phyloP scores from a whole-genome alignment of 2,888 invertebrate genomes.

The Calameuta idolon region DNA sequence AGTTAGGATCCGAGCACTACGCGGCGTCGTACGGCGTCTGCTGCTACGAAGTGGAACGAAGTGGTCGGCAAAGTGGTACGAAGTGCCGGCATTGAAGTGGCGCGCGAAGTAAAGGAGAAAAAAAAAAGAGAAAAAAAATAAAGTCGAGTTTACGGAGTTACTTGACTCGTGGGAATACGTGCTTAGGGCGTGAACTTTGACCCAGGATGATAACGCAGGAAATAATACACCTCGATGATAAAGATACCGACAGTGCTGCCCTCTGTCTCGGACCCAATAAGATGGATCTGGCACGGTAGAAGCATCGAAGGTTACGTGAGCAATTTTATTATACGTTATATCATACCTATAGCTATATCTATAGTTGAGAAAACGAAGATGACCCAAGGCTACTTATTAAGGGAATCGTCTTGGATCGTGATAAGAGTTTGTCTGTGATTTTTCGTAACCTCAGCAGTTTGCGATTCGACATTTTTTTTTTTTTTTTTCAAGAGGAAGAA shows the following conservation, averaged over 20 bases:
- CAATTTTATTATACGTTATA: too few species aligned
- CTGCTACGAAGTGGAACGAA: slow-evolving; percentile 9
- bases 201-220: not conserved
- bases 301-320: too few species aligned
- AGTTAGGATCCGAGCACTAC: slow-evolving; percentile 7
- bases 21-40: too few species aligned
- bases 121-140: too few species aligned
- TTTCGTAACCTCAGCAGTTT: not conserved
- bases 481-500: not conserved
- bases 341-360: too few species aligned
- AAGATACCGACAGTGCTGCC: not conserved
- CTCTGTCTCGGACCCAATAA: not conserved
- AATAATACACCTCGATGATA: not conserved
- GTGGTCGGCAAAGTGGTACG: not conserved
- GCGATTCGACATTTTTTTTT: too few species aligned
- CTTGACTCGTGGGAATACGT: slow-evolving; percentile 17
- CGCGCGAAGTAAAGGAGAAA: too few species aligned
- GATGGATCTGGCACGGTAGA: not conserved
- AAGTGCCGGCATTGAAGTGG: not conserved
- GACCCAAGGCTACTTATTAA: slow-evolving; percentile 11
- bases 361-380: slow-evolving; percentile 8
- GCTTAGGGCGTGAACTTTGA: slow-evolving; percentile 15
- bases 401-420: slow-evolving; percentile 12
- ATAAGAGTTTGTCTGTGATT: slow-evolving; percentile 6
- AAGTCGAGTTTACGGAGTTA: slow-evolving; percentile 3